Base-by-base conservation (phyloP, 2,888 invertebrate genomes). In the Morinoia aosen region DNA sequence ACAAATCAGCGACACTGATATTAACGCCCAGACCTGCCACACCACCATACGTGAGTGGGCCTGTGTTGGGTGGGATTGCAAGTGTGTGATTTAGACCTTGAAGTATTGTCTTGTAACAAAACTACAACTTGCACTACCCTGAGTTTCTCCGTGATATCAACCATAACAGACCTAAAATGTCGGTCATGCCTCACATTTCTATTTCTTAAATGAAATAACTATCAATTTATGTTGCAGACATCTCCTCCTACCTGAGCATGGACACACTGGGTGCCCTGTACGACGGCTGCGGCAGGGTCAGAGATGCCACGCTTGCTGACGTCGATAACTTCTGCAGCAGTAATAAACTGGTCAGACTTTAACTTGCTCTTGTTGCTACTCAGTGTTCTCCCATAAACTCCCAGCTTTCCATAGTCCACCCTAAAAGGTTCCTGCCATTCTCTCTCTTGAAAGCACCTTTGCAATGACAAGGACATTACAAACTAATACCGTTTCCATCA, bases 1-100 rank as follows among this genome's bases (percentile, higher is more conserved):
- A 33, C 93, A 93, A 25, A 93, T 93, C 93, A 93, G 57, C 57
- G 93, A 93, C 33, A 57, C 93, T 0, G 93, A 57, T 16, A 93
- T 93, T 25, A 57, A 57, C 93, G 57, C 93, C 8, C 25, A 93
- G 58, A 93, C 93, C 57, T 48, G 57, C 58, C 93, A 93, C 93
- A 93, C 93, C 57, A 93, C 93, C 57, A 56, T 56, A 10, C 93
- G 93, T 93, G 57, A 93, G 93, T 93, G 39, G 11, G 39, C 4
- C 11, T 12, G 39, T 56, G 10, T 19, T 7, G 93, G 3, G 11
- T 14, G 58, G n/a, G n/a, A n/a, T n/a, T n/a, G n/a, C n/a, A n/a
- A n/a, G n/a, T n/a, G n/a, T n/a, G n/a, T 48, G 48, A 48, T 5
- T 48, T 48, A 48, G 48, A 48, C 48, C 5, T 48, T 48, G 48